Evolutionary conservation across 2,113 vertebrate genomes (phyloP).

Genomic region (Oreotrochilus melanogaster): DNA sequence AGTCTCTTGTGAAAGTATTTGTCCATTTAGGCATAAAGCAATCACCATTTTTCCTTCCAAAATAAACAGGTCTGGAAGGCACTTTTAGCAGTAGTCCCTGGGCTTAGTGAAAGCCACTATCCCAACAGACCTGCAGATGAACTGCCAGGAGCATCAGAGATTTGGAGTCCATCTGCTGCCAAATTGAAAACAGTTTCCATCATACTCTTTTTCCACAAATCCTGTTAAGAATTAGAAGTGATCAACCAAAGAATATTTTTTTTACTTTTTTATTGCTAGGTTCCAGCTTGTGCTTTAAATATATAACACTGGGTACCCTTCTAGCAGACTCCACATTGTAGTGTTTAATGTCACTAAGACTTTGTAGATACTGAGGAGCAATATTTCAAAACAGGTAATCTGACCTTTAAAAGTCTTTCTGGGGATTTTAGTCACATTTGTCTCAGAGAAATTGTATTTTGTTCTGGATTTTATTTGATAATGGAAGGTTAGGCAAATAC

Average conservation of each 20-base stretch:
- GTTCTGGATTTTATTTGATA: constrained; percentile 47
- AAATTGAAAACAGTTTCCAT: not conserved
- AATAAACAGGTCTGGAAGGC: not conserved
- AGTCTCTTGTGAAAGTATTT: constrained; percentile 48
- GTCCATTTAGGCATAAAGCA: not conserved
- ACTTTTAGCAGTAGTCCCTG: not conserved
- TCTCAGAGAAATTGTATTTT: constrained; percentile 28
- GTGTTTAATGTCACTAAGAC: constrained; percentile 51
- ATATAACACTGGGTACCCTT: not conserved
- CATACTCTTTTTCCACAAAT: not conserved
- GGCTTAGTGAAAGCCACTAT: not conserved
- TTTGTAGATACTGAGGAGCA: not conserved
- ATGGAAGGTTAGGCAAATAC: constrained; percentile 42
- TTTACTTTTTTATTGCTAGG: not conserved
- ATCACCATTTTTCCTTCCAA: not conserved
- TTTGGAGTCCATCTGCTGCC: not conserved
- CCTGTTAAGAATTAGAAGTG: not conserved
- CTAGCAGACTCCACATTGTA: not conserved
- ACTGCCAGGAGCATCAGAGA: not conserved
- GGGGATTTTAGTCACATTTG: constrained; percentile 45
- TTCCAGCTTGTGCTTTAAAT: not conserved
- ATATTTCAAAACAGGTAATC: constrained; percentile 31
- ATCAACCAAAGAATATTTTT: not conserved
- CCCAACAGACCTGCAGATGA: not conserved
- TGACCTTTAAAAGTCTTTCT: constrained; percentile 47